These are phyloP conservation scores for Falco rusticolus DNA, from an alignment of 2,797 vertebrate species.

Conservation along the genomic window DNA sequence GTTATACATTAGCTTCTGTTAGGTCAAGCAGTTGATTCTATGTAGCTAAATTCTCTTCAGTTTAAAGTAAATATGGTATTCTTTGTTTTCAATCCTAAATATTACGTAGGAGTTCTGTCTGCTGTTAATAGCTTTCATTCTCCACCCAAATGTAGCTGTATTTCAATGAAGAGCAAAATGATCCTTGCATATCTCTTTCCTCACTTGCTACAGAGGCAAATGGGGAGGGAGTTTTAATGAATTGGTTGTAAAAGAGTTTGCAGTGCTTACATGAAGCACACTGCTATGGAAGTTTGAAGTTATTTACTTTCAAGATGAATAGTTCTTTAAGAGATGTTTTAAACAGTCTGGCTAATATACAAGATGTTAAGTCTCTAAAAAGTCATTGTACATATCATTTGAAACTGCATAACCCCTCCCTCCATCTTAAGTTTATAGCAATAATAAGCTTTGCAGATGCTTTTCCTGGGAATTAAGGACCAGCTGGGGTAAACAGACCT, in stretches of 20 bases:
- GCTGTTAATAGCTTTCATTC: not conserved
- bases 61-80: not conserved
- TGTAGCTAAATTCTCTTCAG: not conserved
- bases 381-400: constrained; percentile 22
- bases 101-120: not conserved
- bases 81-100: constrained; percentile 25
- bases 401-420: constrained; percentile 33
- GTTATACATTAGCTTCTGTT: constrained; percentile 13
- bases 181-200: not conserved
- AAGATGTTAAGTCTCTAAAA: constrained; percentile 47
- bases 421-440: constrained; percentile 58
- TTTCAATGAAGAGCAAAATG: not conserved
- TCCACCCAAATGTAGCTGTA: not conserved
- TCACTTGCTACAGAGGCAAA: not conserved
- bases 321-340: constrained; percentile 52
- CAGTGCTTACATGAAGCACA: not conserved
- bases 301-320: constrained; percentile 56
- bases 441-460: constrained; percentile 68
- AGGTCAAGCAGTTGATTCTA: not conserved
- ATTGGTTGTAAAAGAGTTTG: not conserved
- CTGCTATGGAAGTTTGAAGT: not conserved
- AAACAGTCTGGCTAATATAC: constrained; percentile 46
- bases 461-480: constrained; percentile 71
- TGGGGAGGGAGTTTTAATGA: not conserved
- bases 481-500: constrained; percentile 72